Percentiles rank a stretch among this genome's conserved stretches.
phyloP scores from a whole-genome alignment of 1,140 invertebrate species.

The Bombus affinis region DNA sequence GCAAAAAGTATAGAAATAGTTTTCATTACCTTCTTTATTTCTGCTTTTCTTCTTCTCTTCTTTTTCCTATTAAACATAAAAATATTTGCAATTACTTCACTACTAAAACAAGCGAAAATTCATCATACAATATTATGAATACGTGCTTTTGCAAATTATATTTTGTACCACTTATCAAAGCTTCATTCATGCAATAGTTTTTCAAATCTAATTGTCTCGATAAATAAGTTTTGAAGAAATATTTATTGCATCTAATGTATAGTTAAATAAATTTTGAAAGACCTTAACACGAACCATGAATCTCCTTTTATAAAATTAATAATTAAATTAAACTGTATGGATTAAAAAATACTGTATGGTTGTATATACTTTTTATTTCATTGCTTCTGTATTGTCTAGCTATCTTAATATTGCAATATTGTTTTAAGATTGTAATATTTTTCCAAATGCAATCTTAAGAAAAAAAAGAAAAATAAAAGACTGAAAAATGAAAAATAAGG shows the following conservation, averaged over 20 bases:
- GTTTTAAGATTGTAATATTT: neutral
- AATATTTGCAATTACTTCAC: slow-evolving; percentile 24
- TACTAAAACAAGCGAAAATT: slow-evolving; percentile 7
- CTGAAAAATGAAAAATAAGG: neutral
- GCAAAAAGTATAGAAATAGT: slow-evolving; percentile 5
- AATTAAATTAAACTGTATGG: neutral
- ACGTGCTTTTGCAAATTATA: slow-evolving; percentile 50
- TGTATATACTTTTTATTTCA: neutral
- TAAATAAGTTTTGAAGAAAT: slow-evolving; percentile 30
- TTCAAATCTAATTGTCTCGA: slow-evolving; percentile 18
- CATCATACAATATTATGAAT: slow-evolving; percentile 27
- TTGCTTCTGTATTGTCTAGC: neutral
- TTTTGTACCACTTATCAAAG: slow-evolving; percentile 16
- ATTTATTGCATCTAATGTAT: slow-evolving; percentile 2
- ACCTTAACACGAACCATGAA: too few species aligned
- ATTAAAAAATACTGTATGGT: neutral
- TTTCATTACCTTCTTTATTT: slow-evolving; percentile 90
- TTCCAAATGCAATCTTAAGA: neutral
- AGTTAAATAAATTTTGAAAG: neutral
- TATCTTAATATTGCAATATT: neutral
- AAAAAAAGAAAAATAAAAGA: neutral
- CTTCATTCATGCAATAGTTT: slow-evolving; percentile 55
- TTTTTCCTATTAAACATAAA: slow-evolving; percentile 86
- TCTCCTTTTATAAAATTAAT: neutral
- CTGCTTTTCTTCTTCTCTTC: slow-evolving; percentile 90